Evolutionary conservation across 2,888 invertebrate species (phyloP).

Genomic region (Miltochrista miniata): DNA sequence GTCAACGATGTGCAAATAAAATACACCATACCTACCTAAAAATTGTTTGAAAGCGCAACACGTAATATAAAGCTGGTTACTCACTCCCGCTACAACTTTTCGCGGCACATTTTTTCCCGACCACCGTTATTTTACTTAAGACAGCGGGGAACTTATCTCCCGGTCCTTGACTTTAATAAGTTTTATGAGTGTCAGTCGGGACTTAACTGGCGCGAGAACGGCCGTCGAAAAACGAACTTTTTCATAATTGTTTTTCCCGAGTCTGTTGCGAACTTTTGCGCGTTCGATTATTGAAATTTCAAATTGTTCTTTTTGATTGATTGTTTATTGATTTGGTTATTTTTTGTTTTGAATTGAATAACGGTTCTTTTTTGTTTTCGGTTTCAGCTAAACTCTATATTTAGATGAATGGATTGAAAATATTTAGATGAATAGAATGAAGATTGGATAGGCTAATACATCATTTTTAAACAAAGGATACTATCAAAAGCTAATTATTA

Average conservation of each 20-base stretch:
- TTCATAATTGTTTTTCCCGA: constrained; percentile 82
- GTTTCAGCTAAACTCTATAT: too few relatives aligned
- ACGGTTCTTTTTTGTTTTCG: too few relatives aligned
- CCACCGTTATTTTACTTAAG: constrained; percentile 82
- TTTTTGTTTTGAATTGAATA: constrained; percentile 21
- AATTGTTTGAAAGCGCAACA: constrained; percentile 64
- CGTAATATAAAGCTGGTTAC: constrained; percentile 67
- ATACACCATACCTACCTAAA: constrained; percentile 45
- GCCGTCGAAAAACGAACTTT: constrained; percentile 77
- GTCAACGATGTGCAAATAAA: constrained; percentile 41
- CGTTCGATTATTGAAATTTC: constrained; percentile 77
- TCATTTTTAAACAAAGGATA: too few relatives aligned
- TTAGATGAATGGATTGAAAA: too few relatives aligned
- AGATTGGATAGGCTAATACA: too few relatives aligned
- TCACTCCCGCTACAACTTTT: constrained; percentile 77
- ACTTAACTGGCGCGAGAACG: constrained; percentile 80
- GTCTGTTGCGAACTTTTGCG: constrained; percentile 59
- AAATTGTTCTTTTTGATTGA: constrained; percentile 60
- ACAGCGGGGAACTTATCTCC: constrained; percentile 80
- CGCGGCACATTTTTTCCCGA: constrained; percentile 69
- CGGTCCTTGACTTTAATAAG: constrained; percentile 84
- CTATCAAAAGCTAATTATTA: too few relatives aligned
- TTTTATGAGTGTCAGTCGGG: constrained; percentile 82
- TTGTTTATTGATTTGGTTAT: constrained; percentile 53
- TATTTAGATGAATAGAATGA: too few relatives aligned